These are phyloP conservation scores for Zaprionus africanus DNA, from an alignment of 1,140 invertebrate species.

Conservation along the genomic window DNA sequence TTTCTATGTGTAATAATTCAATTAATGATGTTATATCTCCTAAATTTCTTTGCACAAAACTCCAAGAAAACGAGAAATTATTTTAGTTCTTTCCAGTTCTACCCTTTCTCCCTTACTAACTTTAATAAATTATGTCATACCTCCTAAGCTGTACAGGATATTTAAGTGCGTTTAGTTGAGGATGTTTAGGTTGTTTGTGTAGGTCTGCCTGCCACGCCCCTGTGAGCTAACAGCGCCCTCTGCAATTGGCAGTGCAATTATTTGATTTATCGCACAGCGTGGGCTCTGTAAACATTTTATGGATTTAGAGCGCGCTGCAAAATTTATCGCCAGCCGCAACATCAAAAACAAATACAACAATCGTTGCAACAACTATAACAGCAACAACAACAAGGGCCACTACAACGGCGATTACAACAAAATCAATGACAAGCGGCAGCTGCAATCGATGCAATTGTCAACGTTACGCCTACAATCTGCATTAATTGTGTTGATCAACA, in stretches of 20 bases:
- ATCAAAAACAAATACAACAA: constrained; percentile 13
- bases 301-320: constrained; percentile 57
- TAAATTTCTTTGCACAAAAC: too few species aligned
- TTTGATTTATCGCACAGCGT: constrained; percentile 52
- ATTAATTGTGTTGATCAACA: constrained; percentile 68
- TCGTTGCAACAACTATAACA: constrained; percentile 1
- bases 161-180: background rate
- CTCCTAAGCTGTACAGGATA: background rate
- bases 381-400: background rate
- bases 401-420: constrained; percentile 18
- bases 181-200: background rate
- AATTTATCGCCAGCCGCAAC: constrained; percentile 55
- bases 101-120: too few species aligned
- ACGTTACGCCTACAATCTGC: constrained; percentile 36
- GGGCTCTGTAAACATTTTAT: constrained; percentile 61
- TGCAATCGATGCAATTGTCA: constrained; percentile 43
- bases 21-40: too few species aligned
- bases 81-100: too few species aligned
- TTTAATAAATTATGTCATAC: too few species aligned
- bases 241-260: constrained; percentile 37
- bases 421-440: constrained; percentile 36
- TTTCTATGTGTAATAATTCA: too few species aligned
- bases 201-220: background rate
- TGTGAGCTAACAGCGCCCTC: constrained; percentile 3
- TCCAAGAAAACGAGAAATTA: too few species aligned